Conservation (phyloP, 2,113 vertebrate genomes). For the Otis tarda region DNA sequence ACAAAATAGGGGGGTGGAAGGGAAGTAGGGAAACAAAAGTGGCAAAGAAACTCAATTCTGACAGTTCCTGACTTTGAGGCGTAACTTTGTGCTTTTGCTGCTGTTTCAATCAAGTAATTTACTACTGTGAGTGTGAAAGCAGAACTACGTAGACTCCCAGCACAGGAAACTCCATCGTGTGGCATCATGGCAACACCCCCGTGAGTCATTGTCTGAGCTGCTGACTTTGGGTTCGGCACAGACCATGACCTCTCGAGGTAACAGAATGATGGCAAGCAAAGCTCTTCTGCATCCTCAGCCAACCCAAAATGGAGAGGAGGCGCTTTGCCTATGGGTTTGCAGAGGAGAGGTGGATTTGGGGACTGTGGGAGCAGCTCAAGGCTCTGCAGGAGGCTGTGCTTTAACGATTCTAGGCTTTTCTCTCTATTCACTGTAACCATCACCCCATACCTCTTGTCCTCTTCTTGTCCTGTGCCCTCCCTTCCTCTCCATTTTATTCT, state of each 20-base stretch:
- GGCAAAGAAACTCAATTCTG: neutral
- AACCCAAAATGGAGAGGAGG: neutral
- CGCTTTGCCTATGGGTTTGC: accelerated
- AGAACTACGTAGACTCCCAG: neutral
- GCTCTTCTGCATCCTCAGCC: neutral
- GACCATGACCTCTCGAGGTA: neutral
- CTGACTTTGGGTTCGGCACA: neutral
- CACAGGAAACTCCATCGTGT: neutral
- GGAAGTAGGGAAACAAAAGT: neutral
- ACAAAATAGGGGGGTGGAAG: neutral
- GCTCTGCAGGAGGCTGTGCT: neutral
- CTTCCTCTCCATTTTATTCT: neutral
- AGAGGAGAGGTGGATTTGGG: neutral
- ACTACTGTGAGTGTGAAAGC: neutral
- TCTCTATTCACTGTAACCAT: neutral
- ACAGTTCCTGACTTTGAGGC: neutral
- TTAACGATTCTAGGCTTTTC: neutral
- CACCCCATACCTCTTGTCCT: neutral
- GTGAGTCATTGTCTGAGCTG: neutral
- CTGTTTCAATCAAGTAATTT: neutral
- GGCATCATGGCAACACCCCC: neutral
- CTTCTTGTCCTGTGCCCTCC: neutral
- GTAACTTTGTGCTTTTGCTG: neutral
- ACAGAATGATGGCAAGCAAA: neutral
- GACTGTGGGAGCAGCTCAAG: neutral